phyloP scores from a whole-genome alignment of 2,888 invertebrate genomes.

The Hypselothyrea guttata region DNA sequence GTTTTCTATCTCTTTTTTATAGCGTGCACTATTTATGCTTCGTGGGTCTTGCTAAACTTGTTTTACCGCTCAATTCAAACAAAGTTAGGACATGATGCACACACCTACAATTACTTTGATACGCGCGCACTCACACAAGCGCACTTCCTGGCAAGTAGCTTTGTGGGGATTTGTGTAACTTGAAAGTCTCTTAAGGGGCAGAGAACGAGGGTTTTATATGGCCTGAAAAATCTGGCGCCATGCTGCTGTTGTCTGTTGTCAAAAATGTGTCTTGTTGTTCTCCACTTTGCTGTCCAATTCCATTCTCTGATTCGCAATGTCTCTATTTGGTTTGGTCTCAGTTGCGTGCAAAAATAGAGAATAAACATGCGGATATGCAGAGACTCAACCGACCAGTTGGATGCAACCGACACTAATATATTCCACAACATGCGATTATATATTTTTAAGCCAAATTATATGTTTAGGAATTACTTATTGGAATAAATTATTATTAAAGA shows the following conservation, averaged over 20 bases:
- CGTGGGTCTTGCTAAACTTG: conserved; percentile 23
- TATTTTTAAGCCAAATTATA: no score
- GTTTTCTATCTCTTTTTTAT: conserved; percentile 5
- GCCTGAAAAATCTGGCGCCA: conserved; percentile 61
- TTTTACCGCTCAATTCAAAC: conserved; percentile 15
- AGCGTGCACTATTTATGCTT: conserved; percentile 29
- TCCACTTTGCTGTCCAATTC: conserved; percentile 19
- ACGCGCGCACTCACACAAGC: background rate
- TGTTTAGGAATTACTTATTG: no score
- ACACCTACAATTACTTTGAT: background rate
- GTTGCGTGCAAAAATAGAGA: conserved; percentile 63
- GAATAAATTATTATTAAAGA: no score
- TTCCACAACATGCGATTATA: no score
- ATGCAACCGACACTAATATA: no score
- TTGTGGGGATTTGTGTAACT: conserved; percentile 24
- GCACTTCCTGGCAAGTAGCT: conserved; percentile 16
- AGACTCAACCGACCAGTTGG: conserved; percentile 3
- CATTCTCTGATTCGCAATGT: background rate
- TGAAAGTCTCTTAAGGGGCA: conserved; percentile 16
- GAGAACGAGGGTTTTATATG: conserved; percentile 15
- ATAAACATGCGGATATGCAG: conserved; percentile 28
- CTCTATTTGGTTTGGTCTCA: conserved; percentile 12
- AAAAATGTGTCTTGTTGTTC: conserved; percentile 47
- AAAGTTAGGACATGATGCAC: background rate
- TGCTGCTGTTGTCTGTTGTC: conserved; percentile 59